Base-by-base conservation (phyloP, 2,888 invertebrate genomes). In the Oscheius onirici region DNA sequence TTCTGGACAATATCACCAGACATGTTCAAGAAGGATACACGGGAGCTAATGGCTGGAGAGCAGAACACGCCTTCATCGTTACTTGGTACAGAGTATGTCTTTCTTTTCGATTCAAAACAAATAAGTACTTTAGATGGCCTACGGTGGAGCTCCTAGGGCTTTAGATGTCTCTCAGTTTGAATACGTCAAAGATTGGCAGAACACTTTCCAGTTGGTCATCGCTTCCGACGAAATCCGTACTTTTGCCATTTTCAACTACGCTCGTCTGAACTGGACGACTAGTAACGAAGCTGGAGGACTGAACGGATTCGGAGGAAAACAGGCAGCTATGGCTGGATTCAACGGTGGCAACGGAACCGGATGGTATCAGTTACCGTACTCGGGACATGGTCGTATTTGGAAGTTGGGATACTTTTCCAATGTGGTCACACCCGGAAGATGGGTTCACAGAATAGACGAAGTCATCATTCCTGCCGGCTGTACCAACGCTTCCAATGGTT, bases 211-310 rank as follows among this genome's bases (percentile, higher is more conserved):
- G 92, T 90, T 94, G 91, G 92, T 96, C 2, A 88, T 97, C 67
- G 94, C 93, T 0, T 95, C 96, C 0, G 95, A 97, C 88, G 95
- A 95, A 90, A 94, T 94, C 2, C 93, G 79, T 57, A 94, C 95
- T 0, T 97, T 95, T 87, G 94, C 93, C 0, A 94, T 97, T 66
- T 95, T 94, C 89, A 97, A 97, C 90, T 97, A 97, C 88, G 91
- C 92, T 60, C 92, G 93, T 78, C 91, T 97, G 73, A 92, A 92
- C 85, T 97, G 96, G 96, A 93, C 93, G 13, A 92, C 93, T 13
- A 94, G 94, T 84, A 95, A 95, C 0, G 94, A 95, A 88, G 94
- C 95, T 69, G 93, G 94, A 11, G 81, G 71, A 17, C 54, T 81
- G 34, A 77, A 80, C 63, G 84, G 84, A 10, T 79, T 80, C 68